A percentile compares a stretch with the other conserved stretches of the same genome.
Conservation (phyloP, 2,888 invertebrate genomes). For the Pimpla rufipes region DNA sequence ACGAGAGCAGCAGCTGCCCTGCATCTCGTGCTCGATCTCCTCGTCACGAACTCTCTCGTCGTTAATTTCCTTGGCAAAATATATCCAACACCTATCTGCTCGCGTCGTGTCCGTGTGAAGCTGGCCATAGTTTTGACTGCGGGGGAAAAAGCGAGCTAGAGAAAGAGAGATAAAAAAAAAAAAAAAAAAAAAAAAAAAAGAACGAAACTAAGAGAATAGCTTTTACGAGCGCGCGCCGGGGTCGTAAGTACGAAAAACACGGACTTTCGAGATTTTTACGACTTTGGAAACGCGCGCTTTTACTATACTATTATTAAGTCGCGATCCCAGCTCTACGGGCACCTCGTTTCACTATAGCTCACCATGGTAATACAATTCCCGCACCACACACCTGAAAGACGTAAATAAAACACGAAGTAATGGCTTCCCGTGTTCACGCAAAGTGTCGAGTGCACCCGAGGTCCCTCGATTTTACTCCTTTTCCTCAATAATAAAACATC, state of each 20-base stretch:
- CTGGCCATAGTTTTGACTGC: not conserved
- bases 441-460: not conserved
- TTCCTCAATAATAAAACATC: slow-evolving; percentile 13
- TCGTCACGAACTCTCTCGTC: slow-evolving; percentile 33
- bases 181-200: not conserved
- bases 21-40: slow-evolving; percentile 25
- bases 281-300: slow-evolving; percentile 26
- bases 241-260: slow-evolving; percentile 39
- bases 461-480: slow-evolving; percentile 19
- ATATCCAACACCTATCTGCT: not conserved
- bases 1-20: slow-evolving; percentile 4
- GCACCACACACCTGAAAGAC: slow-evolving; percentile 11
- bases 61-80: slow-evolving; percentile 23
- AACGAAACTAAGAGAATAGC: slow-evolving; percentile 29
- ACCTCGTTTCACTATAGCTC: slow-evolving; percentile 11
- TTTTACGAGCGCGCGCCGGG: slow-evolving; percentile 36
- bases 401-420: slow-evolving; percentile 26
- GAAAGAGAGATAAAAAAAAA: not conserved
- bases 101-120: not conserved
- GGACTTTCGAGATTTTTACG: slow-evolving; percentile 38
- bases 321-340: slow-evolving; percentile 13
- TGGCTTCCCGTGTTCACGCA: slow-evolving; percentile 17
- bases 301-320: slow-evolving; percentile 14
- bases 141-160: slow-evolving; percentile 5
- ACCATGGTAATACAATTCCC: slow-evolving; percentile 15